Conservation (phyloP, 2,113 vertebrate genomes). For the Coregonus clupeaformis region DNA sequence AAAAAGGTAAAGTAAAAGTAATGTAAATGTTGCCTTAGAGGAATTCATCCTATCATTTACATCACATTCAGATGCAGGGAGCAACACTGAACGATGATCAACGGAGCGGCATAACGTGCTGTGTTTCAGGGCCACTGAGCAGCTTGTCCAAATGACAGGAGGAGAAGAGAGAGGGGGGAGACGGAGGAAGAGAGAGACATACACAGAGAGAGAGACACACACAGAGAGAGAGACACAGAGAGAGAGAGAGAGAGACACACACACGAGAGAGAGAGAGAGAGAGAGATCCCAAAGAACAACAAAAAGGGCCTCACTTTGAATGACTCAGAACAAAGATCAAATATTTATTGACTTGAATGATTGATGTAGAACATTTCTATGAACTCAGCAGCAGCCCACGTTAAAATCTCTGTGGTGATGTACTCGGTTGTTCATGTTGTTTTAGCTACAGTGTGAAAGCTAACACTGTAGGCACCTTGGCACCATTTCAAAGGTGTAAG, state of each 20-base stretch:
- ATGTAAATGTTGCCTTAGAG: slow-evolving; percentile 66
- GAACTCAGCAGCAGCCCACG: slow-evolving; percentile 32
- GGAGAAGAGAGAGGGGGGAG: slow-evolving; percentile 5
- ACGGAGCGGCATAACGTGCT: slow-evolving; percentile 67
- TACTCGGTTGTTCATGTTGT: no score
- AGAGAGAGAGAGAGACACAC: slow-evolving; percentile 26
- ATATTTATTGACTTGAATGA: slow-evolving; percentile 66
- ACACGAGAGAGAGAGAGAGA: neutral
- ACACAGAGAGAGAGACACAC: slow-evolving; percentile 15
- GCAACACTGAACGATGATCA: slow-evolving; percentile 61
- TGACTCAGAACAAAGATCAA: slow-evolving; percentile 63
- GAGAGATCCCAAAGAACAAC: slow-evolving; percentile 50
- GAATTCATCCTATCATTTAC: slow-evolving; percentile 76
- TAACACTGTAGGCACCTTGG: no score
- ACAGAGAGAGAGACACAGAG: neutral
- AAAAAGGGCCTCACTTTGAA: slow-evolving; percentile 56
- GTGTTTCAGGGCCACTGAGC: slow-evolving; percentile 74
- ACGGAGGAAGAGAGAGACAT: slow-evolving; percentile 12
- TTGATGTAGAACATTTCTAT: slow-evolving; percentile 57
- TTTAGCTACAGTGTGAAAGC: no score
- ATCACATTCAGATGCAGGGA: slow-evolving; percentile 67
- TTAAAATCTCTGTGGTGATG: neutral
- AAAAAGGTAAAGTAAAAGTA: slow-evolving; percentile 39
- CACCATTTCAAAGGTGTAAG: neutral
- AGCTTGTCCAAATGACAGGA: slow-evolving; percentile 63